Base-by-base conservation (phyloP, 2,888 invertebrate species). In the Stenichneumon culpator region DNA sequence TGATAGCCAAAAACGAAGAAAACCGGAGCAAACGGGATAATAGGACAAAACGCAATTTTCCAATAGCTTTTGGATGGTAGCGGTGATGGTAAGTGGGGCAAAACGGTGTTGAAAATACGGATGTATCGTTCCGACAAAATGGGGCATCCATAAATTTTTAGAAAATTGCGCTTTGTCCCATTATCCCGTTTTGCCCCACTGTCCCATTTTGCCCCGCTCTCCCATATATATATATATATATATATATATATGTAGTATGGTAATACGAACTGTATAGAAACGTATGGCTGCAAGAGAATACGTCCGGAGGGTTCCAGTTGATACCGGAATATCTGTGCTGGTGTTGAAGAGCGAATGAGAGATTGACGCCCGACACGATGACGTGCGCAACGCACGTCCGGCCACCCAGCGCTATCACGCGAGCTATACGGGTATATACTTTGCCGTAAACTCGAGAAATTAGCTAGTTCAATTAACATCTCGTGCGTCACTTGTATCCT, bases 401-500 rank as follows among this genome's bases (percentile, higher is more conserved):
- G 83, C 32, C 60, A 32, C 78, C 60, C 65, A 47, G 75, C 82
- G 65, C 79, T 79, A 44, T 50, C 68, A 25, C 50, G 25, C 60
- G 25, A 68, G 60, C 44, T 68, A 72, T 9, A 28, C 22, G 52
- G 3, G 14, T 14, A 44, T 54, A 6, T 22, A 32, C n/a, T 36
- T 68, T 50, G 16, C 60, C 22, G 36, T 54, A 68, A 81, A 81
- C 32, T 63, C 52, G 65, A 39, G 74, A 84, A 82, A 73, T 78
- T 67, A 74, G 68, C 44, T 25, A 67, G 11, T 75, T 74, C 52
- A 79, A 82, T 79, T 50, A 68, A 74, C 19, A 28, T 50, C 72
- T 69, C 84, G 78, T 84, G 84, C 84, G 84, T 84, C 84, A 81
- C 60, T 84, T 68, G 68, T 73, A 73, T 73, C 78, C 68, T 84